These are phyloP conservation scores for Dicerorhinus sumatrensis DNA, from an alignment of 2,113 vertebrate species.

Conservation along the genomic window DNA sequence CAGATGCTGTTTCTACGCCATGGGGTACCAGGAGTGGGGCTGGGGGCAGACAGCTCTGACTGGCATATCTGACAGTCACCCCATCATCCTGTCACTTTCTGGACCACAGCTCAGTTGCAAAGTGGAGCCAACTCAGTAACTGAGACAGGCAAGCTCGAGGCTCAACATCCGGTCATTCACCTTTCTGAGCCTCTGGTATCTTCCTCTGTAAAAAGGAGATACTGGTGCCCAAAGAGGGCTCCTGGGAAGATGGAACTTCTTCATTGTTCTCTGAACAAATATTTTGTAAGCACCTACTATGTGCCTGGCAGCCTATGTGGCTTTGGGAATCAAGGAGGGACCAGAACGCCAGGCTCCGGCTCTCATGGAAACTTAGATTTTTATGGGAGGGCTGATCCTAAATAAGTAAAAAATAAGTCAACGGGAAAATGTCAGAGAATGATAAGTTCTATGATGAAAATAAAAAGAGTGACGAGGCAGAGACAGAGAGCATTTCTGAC, in stretches of 20 bases:
- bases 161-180: background rate
- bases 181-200: background rate
- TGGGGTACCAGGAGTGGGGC: background rate
- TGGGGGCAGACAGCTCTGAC: background rate
- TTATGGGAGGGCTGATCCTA: background rate
- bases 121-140: background rate
- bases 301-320: background rate
- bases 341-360: background rate
- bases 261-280: background rate
- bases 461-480: background rate
- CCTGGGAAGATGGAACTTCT: background rate
- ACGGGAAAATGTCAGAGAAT: background rate
- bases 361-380: background rate
- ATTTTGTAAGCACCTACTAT: background rate
- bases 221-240: background rate
- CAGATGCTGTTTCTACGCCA: background rate
- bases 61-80: background rate
- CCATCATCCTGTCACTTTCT: background rate
- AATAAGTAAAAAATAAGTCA: background rate
- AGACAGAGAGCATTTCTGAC: background rate
- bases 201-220: background rate
- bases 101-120: background rate
- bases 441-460: background rate
- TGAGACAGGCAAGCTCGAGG: background rate
- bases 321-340: background rate